Conservation (phyloP, 2,888 invertebrate genomes). For the Caenorhabditis sinica region DNA sequence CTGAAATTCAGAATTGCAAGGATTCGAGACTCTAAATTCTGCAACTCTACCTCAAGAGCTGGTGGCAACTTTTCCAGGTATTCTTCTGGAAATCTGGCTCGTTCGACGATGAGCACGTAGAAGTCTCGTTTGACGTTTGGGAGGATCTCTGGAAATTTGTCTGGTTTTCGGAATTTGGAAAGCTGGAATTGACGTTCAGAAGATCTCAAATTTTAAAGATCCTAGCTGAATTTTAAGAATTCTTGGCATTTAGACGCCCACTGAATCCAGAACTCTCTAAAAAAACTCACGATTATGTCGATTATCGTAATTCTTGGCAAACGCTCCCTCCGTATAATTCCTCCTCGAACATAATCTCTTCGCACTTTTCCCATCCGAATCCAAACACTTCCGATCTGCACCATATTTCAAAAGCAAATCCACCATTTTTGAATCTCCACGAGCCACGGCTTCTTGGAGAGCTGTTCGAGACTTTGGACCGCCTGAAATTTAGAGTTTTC, state of each 20-base stretch:
- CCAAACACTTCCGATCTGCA: conserved; percentile 5
- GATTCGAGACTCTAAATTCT: too few relatives aligned
- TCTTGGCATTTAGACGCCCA: too few relatives aligned
- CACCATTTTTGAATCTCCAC: not conserved
- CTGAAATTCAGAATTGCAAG: not conserved
- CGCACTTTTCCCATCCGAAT: not conserved
- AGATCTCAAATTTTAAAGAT: too few relatives aligned
- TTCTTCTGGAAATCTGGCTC: not conserved
- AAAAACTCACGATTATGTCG: not conserved
- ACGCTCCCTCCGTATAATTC: not conserved
- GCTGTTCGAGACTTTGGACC: conserved; percentile 1
- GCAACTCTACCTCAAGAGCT: not conserved
- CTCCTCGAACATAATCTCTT: not conserved
- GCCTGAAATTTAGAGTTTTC: not conserved
- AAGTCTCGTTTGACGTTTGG: conserved; percentile 28
- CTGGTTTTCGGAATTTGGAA: not conserved
- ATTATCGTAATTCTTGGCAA: not conserved
- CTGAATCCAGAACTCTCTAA: too few relatives aligned
- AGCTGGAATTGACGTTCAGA: too few relatives aligned
- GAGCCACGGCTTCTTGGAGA: not conserved
- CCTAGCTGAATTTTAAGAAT: too few relatives aligned
- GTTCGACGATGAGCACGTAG: conserved; percentile 34
- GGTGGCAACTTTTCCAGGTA: not conserved
- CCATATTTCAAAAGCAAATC: not conserved
- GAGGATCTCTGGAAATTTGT: not conserved